Base-by-base conservation (phyloP, 2,113 vertebrate genomes). In the Cyprinodon variegatus region DNA sequence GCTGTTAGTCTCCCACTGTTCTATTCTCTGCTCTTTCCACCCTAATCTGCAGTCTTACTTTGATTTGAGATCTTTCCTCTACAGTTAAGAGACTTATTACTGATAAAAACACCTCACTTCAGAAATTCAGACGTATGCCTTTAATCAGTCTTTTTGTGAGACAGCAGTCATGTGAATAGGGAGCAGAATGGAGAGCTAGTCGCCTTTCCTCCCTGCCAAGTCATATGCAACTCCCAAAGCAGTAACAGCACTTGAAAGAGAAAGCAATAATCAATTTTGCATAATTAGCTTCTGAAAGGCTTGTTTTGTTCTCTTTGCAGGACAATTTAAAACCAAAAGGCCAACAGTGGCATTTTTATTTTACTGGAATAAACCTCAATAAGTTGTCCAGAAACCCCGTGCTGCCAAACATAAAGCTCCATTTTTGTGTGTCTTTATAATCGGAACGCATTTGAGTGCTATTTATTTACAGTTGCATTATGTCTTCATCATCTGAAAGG, bases 211-310 rank as follows among this genome's bases (percentile, higher is more conserved):
- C 67, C 66, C 83, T 92, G 91, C 92, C 91, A 92, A 92, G 91
- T 94, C 92, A 94, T 92, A 90, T 92, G 92, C 91, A 87, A 91
- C 88, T 91, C 88, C 90, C 91, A 92, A 92, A 91, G 91, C 83
- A 74, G 83, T 81, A 85, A 85, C 64, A 48, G 79, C 86, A 90
- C 90, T 93, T 90, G 84, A 89, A 91, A 92, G 83, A 89, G 85
- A 87, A 90, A 86, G 90, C 84, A 91, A 92, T 91, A 92, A 92
- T 92, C 91, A 90, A 90, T 93, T 93, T 92, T 85, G 79, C 83
- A 90, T 89, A 90, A 84, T 86, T 87, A 62, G 77, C 78, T 74
- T 68, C 77, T 91, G 82, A 91, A 93, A 88, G 90, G 67, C 83
- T 69, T 48, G 84, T 90, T 93, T 92, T 92, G 88, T 90, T 92